A percentile compares a stretch with the other conserved stretches of the same genome.
These are phyloP conservation scores for Eulemur rubriventer DNA, from an alignment of 2,797 vertebrate genomes.

Conservation along the genomic window DNA sequence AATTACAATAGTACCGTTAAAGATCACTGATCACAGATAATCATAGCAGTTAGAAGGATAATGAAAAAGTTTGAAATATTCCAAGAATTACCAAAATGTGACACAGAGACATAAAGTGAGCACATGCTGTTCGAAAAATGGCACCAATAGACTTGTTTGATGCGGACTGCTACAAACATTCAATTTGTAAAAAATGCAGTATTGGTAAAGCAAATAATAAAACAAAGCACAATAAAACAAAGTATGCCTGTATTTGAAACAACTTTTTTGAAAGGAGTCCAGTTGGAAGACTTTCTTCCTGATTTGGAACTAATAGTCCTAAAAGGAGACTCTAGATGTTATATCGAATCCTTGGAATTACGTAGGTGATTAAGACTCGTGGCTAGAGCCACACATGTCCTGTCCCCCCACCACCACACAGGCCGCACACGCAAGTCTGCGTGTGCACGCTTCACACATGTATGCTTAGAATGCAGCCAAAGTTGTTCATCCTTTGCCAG, in stretches of 20 bases:
- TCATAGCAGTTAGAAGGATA: not conserved
- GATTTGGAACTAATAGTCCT: not conserved
- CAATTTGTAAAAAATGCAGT: not conserved
- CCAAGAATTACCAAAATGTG: not conserved
- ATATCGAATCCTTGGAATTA: not conserved
- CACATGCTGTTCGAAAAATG: not conserved
- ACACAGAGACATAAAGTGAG: not conserved
- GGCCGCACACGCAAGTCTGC: rapidly evolving
- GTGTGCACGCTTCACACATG: not conserved
- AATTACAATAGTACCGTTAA: not conserved
- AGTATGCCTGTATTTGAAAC: constrained; percentile 19
- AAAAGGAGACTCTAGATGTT: not conserved
- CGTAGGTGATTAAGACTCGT: not conserved
- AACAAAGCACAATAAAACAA: not conserved
- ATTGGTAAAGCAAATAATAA: not conserved
- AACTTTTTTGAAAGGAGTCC: constrained; percentile 7
- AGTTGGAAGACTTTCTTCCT: not conserved
- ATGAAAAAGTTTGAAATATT: not conserved
- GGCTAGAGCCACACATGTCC: not conserved
- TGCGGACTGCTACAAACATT: not conserved
- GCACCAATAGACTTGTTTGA: not conserved
- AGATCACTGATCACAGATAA: not conserved
- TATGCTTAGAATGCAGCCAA: not conserved
- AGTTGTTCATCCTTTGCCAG: not conserved
- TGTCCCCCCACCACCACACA: not conserved